Evolutionary conservation across 2,888 invertebrate genomes (phyloP).

Genomic region (Drosophila sordidapex): DNA sequence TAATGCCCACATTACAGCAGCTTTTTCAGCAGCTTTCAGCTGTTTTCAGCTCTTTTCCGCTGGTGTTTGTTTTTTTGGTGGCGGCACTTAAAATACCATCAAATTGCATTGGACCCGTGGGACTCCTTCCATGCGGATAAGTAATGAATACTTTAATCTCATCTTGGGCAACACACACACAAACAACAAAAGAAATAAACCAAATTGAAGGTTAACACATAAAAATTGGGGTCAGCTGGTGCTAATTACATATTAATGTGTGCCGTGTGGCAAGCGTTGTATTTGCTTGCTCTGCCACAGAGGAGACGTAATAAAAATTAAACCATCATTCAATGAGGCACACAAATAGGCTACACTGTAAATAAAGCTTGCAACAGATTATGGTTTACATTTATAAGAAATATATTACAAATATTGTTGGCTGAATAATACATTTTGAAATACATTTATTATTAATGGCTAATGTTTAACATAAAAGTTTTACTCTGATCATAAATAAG

Average conservation of each 20-base stretch:
- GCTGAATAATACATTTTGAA: neutral
- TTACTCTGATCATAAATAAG: neutral
- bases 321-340: neutral
- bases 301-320: neutral
- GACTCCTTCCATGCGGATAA: conserved; percentile 33
- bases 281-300: neutral
- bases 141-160: conserved; percentile 34
- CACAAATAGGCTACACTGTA: neutral
- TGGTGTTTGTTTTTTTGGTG: conserved; percentile 27
- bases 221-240: conserved; percentile 39
- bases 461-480: neutral
- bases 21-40: conserved; percentile 27
- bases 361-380: neutral
- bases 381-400: too few relatives aligned
- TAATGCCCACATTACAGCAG: conserved; percentile 36
- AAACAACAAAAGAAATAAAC: neutral
- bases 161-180: neutral
- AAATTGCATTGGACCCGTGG: conserved; percentile 68
- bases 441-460: neutral
- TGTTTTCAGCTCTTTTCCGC: conserved; percentile 51
- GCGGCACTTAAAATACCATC: conserved; percentile 71
- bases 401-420: neutral
- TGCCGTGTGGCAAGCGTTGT: conserved; percentile 1
- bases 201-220: conserved; percentile 14
- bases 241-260: conserved; percentile 67